Conservation (phyloP, 2,797 vertebrate genomes). For the Dromococcyx pavoninus region DNA sequence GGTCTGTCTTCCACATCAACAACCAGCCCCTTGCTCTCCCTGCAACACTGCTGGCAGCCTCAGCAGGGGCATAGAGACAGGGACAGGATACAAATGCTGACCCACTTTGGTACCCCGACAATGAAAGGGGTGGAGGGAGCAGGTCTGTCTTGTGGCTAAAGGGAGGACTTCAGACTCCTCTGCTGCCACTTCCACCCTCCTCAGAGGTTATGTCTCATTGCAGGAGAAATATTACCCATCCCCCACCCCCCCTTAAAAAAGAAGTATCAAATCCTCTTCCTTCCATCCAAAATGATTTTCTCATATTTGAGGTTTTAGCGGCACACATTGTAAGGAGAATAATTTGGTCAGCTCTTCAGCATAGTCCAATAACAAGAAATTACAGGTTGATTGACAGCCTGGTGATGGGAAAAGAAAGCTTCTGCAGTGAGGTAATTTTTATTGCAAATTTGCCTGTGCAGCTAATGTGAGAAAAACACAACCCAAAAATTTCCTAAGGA, state of each 20-base stretch:
- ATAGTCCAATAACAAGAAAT: background rate
- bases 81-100: background rate
- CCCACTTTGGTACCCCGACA: background rate
- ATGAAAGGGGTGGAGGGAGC: background rate
- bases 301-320: slow-evolving; percentile 14
- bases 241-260: background rate
- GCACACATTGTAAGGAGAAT: background rate
- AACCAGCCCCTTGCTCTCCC: background rate
- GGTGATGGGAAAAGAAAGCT: slow-evolving; percentile 2
- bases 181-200: background rate
- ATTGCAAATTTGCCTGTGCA: slow-evolving; percentile 36
- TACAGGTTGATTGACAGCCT: slow-evolving; percentile 36
- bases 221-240: background rate
- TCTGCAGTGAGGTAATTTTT: slow-evolving; percentile 34
- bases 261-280: background rate
- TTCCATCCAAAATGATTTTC: background rate
- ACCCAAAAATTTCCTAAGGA: slow-evolving; percentile 17
- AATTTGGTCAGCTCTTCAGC: background rate
- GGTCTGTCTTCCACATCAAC: background rate
- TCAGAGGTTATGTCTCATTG: background rate
- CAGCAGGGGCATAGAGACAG: background rate
- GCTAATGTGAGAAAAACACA: slow-evolving; percentile 25
- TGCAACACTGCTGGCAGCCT: background rate
- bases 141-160: background rate
- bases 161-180: background rate